Evolutionary conservation across 1,140 invertebrate species (phyloP).

Genomic region (Nautilus pompilius): DNA sequence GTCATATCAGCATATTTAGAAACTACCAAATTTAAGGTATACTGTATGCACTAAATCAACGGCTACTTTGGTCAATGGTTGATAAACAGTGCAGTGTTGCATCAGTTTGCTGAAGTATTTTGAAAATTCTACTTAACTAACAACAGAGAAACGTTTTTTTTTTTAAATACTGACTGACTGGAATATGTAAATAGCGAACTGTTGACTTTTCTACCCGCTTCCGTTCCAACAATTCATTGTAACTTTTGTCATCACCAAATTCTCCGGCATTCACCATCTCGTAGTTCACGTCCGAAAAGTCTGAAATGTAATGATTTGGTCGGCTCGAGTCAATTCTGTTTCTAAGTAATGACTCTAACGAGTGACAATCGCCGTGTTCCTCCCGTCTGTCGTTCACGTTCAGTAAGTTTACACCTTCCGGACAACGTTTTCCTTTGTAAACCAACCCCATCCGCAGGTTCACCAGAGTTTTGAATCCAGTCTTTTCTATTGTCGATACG

Average conservation of each 20-base stretch:
- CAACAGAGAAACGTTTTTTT: too few relatives aligned
- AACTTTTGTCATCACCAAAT: slow-evolving; percentile 47
- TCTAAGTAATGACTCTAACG: slow-evolving; percentile 17
- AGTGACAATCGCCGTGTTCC: slow-evolving; percentile 34
- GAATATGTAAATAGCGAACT: slow-evolving; percentile 35
- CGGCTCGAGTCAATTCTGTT: slow-evolving; percentile 26
- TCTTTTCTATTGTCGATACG: slow-evolving; percentile 20
- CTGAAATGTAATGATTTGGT: slow-evolving; percentile 26
- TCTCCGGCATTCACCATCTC: slow-evolving; percentile 34
- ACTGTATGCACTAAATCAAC: too few relatives aligned
- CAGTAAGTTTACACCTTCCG: slow-evolving; percentile 35
- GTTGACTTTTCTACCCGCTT: slow-evolving; percentile 19
- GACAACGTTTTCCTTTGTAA: slow-evolving; percentile 21
- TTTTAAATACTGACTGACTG: slow-evolving; percentile 26
- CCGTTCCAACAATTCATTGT: slow-evolving; percentile 33
- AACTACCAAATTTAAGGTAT: too few relatives aligned
- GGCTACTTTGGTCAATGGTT: too few relatives aligned
- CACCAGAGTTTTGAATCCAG: slow-evolving; percentile 32
- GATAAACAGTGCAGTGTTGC: too few relatives aligned
- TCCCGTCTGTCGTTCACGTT: slow-evolving; percentile 31
- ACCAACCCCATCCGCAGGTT: slow-evolving; percentile 34
- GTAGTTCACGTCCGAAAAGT: slow-evolving; percentile 33
- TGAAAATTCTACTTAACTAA: too few relatives aligned
- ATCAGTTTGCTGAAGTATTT: too few relatives aligned
- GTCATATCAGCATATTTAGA: too few relatives aligned